These are phyloP conservation scores for Pseudonaja textilis DNA, from an alignment of 2,113 vertebrate genomes.

Conservation along the genomic window DNA sequence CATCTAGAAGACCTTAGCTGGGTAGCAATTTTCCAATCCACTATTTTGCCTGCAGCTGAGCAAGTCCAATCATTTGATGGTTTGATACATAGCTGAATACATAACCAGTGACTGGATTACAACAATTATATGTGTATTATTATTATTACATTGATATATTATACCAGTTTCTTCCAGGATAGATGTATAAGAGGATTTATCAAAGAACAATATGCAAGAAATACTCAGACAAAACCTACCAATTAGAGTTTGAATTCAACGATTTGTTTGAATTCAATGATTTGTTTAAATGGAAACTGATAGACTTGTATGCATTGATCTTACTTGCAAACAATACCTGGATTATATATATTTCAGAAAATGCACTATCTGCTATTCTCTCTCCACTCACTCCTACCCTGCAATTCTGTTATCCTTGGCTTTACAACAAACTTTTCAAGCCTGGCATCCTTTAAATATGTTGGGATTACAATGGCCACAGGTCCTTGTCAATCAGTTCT, in stretches of 20 bases:
- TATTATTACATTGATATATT: neutral
- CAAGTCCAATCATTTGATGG: neutral
- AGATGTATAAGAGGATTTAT: neutral
- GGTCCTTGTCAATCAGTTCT: neutral
- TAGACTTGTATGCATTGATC: neutral
- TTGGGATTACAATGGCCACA: neutral
- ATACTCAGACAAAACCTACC: neutral
- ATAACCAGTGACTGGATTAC: neutral
- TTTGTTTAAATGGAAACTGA: neutral
- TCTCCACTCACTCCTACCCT: neutral
- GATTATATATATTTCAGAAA: neutral
- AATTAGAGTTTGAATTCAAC: neutral
- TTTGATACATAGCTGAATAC: neutral
- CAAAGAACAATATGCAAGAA: neutral
- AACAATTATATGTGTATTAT: neutral
- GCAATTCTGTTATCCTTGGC: neutral
- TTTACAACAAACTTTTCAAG: neutral
- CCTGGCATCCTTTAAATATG: neutral
- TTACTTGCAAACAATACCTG: neutral
- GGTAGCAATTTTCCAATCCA: neutral
- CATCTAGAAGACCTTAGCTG: neutral
- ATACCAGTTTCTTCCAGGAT: neutral
- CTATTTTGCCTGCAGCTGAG: neutral
- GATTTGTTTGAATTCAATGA: neutral
- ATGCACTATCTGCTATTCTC: neutral